Conservation (phyloP, 2,113 vertebrate species). For the Todiramphus saurophagus region DNA sequence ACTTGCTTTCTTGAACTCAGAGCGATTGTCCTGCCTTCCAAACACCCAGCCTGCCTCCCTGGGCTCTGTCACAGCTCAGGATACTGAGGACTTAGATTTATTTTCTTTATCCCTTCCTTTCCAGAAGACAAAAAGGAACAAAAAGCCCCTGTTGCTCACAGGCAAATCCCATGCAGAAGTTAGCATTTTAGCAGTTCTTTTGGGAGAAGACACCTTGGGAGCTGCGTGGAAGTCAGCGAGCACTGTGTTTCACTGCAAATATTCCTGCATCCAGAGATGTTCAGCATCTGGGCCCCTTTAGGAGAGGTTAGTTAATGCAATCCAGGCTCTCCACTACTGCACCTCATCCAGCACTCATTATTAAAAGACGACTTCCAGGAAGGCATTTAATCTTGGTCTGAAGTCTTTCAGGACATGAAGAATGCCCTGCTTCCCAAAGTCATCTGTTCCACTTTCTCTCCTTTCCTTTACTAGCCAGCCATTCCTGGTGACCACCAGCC, state of each 20-base stretch:
- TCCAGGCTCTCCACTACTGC: neutral
- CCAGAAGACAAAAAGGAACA: neutral
- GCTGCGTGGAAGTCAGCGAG: neutral
- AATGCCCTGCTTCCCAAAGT: neutral
- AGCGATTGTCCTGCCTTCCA: neutral
- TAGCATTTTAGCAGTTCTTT: neutral
- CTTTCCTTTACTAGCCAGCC: neutral
- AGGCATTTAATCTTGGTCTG: neutral
- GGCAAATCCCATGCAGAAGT: neutral
- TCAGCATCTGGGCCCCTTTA: neutral
- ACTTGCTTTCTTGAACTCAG: neutral
- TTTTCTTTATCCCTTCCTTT: neutral
- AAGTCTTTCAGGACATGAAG: neutral
- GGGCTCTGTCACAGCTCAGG: neutral
- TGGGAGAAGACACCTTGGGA: neutral
- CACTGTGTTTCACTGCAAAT: neutral
- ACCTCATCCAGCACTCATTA: neutral
- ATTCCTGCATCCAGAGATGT: neutral
- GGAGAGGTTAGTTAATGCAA: neutral
- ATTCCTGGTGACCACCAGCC: neutral
- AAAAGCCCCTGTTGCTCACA: neutral
- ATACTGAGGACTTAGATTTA: neutral
- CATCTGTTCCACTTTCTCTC: neutral
- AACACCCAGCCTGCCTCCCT: neutral
- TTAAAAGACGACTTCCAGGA: neutral